A percentile compares a stretch with the other conserved stretches of the same genome.
Conservation (phyloP, 2,797 vertebrate species). For the Mormyrus hasselquistii region DNA sequence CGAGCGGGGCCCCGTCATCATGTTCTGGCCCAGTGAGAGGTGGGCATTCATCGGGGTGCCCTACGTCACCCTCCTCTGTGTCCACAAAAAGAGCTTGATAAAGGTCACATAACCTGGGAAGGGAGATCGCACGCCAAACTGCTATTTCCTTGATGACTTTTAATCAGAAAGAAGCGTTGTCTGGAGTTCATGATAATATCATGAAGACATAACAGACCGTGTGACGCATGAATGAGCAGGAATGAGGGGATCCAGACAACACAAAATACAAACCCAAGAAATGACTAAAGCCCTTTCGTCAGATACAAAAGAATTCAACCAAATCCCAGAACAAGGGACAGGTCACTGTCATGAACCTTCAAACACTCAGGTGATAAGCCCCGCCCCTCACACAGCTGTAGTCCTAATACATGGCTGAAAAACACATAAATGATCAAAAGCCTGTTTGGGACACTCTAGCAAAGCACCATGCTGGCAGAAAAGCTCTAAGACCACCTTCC, state of each 20-base stretch:
- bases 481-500: background rate
- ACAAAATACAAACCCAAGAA: background rate
- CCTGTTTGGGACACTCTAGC: background rate
- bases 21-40: constrained; percentile 96
- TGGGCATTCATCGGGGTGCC: constrained; percentile 97
- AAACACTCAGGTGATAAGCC: background rate
- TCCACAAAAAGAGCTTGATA: constrained; percentile 75
- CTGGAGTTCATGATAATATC: background rate
- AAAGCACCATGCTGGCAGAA: background rate
- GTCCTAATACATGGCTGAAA: background rate
- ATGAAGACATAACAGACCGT: background rate
- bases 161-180: background rate
- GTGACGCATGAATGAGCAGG: background rate
- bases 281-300: background rate
- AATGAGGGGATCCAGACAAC: background rate
- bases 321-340: background rate
- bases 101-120: constrained; percentile 76
- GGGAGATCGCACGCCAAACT: background rate
- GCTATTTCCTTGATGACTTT: background rate
- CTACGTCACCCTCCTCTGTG: constrained; percentile 85
- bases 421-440: background rate
- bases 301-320: background rate
- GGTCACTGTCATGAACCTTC: background rate
- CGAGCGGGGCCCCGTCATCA: constrained; percentile 89
- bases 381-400: background rate